Evolutionary conservation across 1,140 invertebrate species (phyloP), one percentile per base, ranked within the genome.

Genomic region (Liolophura sinensis): DNA sequence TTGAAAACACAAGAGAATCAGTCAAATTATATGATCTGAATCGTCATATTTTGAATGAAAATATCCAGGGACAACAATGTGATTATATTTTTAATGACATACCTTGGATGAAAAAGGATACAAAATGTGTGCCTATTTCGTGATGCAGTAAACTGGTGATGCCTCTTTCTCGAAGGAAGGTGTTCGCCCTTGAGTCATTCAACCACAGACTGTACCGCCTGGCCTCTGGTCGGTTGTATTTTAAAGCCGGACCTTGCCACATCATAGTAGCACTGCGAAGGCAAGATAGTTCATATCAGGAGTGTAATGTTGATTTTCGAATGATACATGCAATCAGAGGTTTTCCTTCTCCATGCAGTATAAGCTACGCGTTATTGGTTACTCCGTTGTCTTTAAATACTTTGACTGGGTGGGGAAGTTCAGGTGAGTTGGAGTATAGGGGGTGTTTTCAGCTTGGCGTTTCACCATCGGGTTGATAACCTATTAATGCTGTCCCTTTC

Each of bases 61-160:
- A 40, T 40, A 9, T 40, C 31, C 31, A 40, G 31, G 3, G 9
- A 40, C n/a, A n/a, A n/a, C n/a, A n/a, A n/a, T n/a, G n/a, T n/a
- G n/a, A 40, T 40, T 9, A 40, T 40, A 40, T 40, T 9, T 40
- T 40, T 40, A 9, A 40, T 40, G 3, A 9, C 31, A 40, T 40
- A 40, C 9, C 9, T 40, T 40, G 3, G 24, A 60, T 48, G 6
- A 46, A 20, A 66, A 77, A 83, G 79, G 80, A 83, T 82, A 83
- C 82, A 81, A 80, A 84, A 73, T 84, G 83, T 25, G 83, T 83
- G 24, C 83, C 83, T 40, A 84, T 82, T 68, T 84, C 83, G 72
- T 84, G 83, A 59, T 84, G 77, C 46, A 78, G 72, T 1, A 84
- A 64, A 65, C 81, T 83, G 14, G 73, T 24, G 20, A 84, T 79